Conservation (phyloP, 1,140 invertebrate species). For the Lepidostoma basale region DNA sequence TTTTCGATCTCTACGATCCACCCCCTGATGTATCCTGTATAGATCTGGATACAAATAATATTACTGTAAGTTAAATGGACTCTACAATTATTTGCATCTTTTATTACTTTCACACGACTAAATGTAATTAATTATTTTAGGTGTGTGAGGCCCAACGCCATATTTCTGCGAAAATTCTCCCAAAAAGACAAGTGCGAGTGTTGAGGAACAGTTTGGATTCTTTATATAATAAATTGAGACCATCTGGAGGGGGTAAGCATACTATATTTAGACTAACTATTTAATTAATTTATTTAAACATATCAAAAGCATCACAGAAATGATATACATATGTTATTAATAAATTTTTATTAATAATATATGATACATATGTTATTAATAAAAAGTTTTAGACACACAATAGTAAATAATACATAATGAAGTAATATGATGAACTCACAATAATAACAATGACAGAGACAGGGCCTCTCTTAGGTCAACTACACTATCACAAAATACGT, state of each 20-base stretch:
- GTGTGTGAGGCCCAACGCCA: slow-evolving; percentile 86
- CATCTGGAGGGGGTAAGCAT: slow-evolving; percentile 54
- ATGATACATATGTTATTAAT: too few relatives aligned
- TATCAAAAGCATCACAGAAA: too few relatives aligned
- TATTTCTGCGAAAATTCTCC: slow-evolving; percentile 83
- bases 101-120: slow-evolving; percentile 35
- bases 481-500: too few relatives aligned
- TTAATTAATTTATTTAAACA: too few relatives aligned
- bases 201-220: slow-evolving; percentile 67
- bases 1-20: slow-evolving; percentile 97
- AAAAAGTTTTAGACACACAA: too few relatives aligned
- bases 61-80: slow-evolving; percentile 69
- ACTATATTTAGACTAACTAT: not conserved
- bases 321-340: too few relatives aligned
- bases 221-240: slow-evolving; percentile 54
- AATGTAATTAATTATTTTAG: slow-evolving; percentile 55
- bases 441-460: too few relatives aligned
- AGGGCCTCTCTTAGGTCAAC: too few relatives aligned
- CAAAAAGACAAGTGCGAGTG: slow-evolving; percentile 84
- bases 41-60: slow-evolving; percentile 96
- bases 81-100: too few relatives aligned
- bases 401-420: too few relatives aligned
- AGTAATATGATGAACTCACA: too few relatives aligned
- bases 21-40: slow-evolving; percentile 96
- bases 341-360: too few relatives aligned